Conservation (phyloP, 2,888 invertebrate species). For the Nephrotoma appendiculata region DNA sequence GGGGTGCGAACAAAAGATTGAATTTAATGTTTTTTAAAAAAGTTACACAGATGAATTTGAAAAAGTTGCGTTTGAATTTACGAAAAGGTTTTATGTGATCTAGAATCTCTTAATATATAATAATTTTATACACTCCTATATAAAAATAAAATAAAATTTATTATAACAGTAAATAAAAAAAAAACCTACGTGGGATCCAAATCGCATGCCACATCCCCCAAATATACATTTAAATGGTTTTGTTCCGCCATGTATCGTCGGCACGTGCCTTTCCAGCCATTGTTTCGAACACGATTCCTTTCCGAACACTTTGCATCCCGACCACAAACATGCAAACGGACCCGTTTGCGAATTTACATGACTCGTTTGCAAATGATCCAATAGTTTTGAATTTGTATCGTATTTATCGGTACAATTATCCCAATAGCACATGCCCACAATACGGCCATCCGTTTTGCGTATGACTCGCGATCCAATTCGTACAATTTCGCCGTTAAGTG, state of each 20-base stretch:
- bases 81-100: neutral
- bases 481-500: conserved; percentile 26
- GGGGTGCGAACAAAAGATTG: too few species aligned
- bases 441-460: conserved; percentile 29
- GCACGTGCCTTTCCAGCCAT: conserved; percentile 86
- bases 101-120: neutral
- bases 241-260: conserved; percentile 71
- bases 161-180: neutral
- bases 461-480: conserved; percentile 24
- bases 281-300: conserved; percentile 81
- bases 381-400: conserved; percentile 63
- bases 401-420: conserved; percentile 65
- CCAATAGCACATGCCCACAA: conserved; percentile 59
- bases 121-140: neutral
- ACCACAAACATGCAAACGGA: conserved; percentile 84
- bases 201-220: conserved; percentile 78
- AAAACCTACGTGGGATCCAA: conserved; percentile 65
- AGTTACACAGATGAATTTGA: neutral
- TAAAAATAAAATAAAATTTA: neutral
- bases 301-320: conserved; percentile 87
- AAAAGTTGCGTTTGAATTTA: neutral
- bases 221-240: conserved; percentile 94
- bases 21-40: neutral
- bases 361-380: conserved; percentile 74
- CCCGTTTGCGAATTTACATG: conserved; percentile 79